Percentiles rank a stretch among this genome's conserved stretches.
Evolutionary conservation across 2,888 invertebrate species (phyloP).

Genomic region (Troilus luridus): DNA sequence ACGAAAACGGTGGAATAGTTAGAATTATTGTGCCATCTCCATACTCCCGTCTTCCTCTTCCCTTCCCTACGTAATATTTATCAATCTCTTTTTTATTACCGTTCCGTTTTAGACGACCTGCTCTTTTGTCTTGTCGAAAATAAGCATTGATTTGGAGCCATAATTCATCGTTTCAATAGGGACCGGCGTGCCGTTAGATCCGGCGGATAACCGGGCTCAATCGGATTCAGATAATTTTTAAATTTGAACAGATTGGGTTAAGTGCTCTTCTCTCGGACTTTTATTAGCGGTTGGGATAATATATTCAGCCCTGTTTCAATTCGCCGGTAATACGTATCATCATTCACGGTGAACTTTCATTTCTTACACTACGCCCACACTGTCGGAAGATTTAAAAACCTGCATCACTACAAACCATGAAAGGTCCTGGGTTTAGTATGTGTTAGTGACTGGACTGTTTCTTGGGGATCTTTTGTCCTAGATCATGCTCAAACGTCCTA

Average conservation of each 20-base stretch:
- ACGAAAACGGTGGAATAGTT: slow-evolving; percentile 37
- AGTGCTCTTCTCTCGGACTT: neutral
- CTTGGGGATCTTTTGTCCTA: too few relatives aligned
- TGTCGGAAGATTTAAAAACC: too few relatives aligned
- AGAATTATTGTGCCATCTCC: slow-evolving; percentile 44
- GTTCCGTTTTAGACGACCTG: slow-evolving; percentile 21
- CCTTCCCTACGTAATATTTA: slow-evolving; percentile 7
- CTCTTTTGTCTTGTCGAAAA: slow-evolving; percentile 40
- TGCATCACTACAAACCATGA: too few relatives aligned
- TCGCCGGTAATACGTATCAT: neutral
- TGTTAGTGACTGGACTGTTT: too few relatives aligned
- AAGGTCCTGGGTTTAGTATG: too few relatives aligned
- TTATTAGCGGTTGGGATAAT: slow-evolving; percentile 20
- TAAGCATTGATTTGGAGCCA: slow-evolving; percentile 38
- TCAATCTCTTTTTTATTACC: slow-evolving; percentile 41
- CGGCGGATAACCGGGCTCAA: slow-evolving; percentile 18
- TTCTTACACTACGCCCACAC: slow-evolving; percentile 13
- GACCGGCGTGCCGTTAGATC: slow-evolving; percentile 31
- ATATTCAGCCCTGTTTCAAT: neutral
- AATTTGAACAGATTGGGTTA: slow-evolving; percentile 20
- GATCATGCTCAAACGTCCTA: too few relatives aligned
- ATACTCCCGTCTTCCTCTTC: slow-evolving; percentile 14
- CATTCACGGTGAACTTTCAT: neutral
- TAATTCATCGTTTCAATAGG: slow-evolving; percentile 41
- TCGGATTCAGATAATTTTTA: slow-evolving; percentile 42